Evolutionary conservation across 23 tunicate genomes (phyloP), one percentile per base, ranked within the genome.

Genomic region (Styela clava): DNA sequence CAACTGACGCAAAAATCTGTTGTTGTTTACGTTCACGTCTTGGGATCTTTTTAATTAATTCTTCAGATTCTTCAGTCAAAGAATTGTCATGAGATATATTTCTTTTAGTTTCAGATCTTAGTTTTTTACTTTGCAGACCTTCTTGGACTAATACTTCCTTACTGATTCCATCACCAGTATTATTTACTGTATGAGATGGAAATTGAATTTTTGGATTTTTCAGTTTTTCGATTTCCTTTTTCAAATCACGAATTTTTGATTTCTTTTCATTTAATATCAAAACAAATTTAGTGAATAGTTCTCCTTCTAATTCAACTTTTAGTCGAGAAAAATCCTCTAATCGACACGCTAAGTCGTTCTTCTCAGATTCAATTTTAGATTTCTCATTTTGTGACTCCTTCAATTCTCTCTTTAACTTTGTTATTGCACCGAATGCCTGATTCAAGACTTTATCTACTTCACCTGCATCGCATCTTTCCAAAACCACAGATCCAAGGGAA

Each of bases 201-300:
- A 12, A 16, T 16, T 19, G 16, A 12, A 18, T 29, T 25, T 67
- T 67, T 16, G 19, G 16, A 25, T 22, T 67, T 22, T 29, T 67
- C 31, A 29, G 18, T 18, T 67, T 67, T 1, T 25, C 71, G 18
- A 67, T 12, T 71, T 79, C 83, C 32, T 70, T 24, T 26, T 69
- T 28, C 21, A 86, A 29, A 22, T 76, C 31, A 27, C 89, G 89
- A 23, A 86, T 86, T 63, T 79, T 86, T 24, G 65, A 73, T 61
- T 86, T 86, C 62, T 86, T 86, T 70, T 86, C 89, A 72, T 86
- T 86, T 2, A 86, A 5, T 3, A 86, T 71, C 80, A 86, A 51
- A 73, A 86, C 84, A 72, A 86, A 86, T 52, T 86, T 86, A 2
- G 85, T 23, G 0, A 86, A 30, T 29, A 86, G 74, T 34, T 86